Percentiles rank a stretch among this genome's conserved stretches.
Conservation (phyloP, 2,797 vertebrate genomes). For the Eremophila alpestris region DNA sequence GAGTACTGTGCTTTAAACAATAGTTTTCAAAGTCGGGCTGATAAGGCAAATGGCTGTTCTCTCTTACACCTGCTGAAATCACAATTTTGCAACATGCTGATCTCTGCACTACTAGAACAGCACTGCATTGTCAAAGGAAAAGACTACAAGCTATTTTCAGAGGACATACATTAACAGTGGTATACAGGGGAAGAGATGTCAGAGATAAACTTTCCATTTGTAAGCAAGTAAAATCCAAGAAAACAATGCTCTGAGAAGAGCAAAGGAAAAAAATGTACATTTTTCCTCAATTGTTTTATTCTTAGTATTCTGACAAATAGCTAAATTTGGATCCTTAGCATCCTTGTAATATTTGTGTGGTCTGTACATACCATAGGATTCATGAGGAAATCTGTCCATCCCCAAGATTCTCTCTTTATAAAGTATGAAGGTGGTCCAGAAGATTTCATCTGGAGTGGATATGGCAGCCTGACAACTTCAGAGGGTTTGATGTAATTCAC, state of each 20-base stretch:
- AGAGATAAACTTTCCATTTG: neutral
- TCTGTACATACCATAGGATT: conserved; percentile 92
- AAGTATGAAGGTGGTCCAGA: conserved; percentile 91
- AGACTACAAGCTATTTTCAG: neutral
- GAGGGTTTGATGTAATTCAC: conserved; percentile 98
- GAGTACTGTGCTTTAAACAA: neutral
- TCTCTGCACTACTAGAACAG: neutral
- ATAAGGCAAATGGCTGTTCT: neutral
- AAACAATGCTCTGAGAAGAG: neutral
- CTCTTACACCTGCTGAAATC: neutral
- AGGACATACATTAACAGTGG: neutral
- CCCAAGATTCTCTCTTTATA: conserved; percentile 98
- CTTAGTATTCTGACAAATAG: neutral
- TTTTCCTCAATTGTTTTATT: neutral
- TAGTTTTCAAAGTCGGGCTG: neutral
- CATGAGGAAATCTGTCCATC: conserved; percentile 99
- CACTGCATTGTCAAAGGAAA: neutral
- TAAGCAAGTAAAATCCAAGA: neutral
- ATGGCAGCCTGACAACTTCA: conserved; percentile 92
- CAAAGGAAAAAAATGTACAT: neutral
- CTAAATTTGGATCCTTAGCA: neutral
- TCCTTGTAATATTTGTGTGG: neutral
- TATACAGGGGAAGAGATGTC: neutral
- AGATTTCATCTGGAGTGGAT: conserved; percentile 94
- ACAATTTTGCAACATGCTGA: neutral